A percentile compares a stretch with the other conserved stretches of the same genome.
Evolutionary conservation across 2,113 vertebrate species (phyloP).

Genomic region (Ciconia maguari): DNA sequence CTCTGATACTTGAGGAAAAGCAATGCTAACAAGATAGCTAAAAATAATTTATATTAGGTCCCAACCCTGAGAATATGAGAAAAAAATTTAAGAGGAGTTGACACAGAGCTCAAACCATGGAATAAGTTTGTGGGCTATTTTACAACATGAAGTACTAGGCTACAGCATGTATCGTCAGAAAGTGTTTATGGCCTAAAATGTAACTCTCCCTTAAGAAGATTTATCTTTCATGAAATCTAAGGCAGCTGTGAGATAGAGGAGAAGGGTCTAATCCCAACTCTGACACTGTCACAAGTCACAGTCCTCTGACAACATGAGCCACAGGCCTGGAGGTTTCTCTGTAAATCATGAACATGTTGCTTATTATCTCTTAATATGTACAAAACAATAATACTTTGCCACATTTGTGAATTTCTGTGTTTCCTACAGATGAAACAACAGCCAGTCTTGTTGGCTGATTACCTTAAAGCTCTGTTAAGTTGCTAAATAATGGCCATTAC

Average conservation of each 20-base stretch:
- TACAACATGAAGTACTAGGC: neutral
- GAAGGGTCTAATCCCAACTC: slow-evolving; percentile 45
- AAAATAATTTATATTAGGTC: neutral
- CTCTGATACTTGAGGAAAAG: slow-evolving; percentile 8
- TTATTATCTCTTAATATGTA: neutral
- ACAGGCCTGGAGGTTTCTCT: neutral
- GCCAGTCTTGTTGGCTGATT: neutral
- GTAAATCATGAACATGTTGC: neutral
- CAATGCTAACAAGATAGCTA: neutral
- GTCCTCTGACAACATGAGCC: neutral
- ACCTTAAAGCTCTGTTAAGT: neutral
- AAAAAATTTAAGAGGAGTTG: neutral
- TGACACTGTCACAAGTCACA: neutral
- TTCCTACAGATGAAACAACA: neutral
- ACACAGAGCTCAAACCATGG: neutral
- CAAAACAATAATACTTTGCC: neutral
- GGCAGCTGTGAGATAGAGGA: slow-evolving; percentile 47
- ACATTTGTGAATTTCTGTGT: neutral
- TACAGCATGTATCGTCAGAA: neutral
- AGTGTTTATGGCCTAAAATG: slow-evolving; percentile 46
- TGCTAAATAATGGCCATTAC: neutral
- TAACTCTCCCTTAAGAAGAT: slow-evolving; percentile 34
- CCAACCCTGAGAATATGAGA: neutral
- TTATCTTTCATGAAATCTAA: slow-evolving; percentile 44
- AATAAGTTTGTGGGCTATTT: neutral